Evolutionary conservation across 2,888 invertebrate genomes (phyloP).

Genomic region (Leptarthrus brevirostris): DNA sequence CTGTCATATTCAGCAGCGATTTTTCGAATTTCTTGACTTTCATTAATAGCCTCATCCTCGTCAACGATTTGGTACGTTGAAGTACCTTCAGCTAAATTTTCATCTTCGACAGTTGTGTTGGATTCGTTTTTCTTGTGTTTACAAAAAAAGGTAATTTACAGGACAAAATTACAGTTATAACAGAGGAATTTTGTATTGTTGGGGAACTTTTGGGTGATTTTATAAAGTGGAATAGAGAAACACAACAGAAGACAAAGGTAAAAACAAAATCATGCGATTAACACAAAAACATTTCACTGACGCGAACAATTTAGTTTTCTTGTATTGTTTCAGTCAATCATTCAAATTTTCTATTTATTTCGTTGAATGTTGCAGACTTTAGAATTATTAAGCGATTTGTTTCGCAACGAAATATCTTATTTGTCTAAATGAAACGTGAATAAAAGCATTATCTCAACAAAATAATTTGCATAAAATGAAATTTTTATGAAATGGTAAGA

Average conservation of each 20-base stretch:
- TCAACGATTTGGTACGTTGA: constrained; percentile 63
- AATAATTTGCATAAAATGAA: neutral
- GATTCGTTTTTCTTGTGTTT: constrained; percentile 34
- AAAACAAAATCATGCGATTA: constrained; percentile 62
- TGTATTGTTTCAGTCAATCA: neutral
- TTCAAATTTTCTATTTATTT: constrained; percentile 33
- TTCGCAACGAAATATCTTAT: neutral
- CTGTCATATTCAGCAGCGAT: constrained; percentile 69
- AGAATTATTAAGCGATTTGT: neutral
- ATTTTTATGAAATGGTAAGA: neutral
- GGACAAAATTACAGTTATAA: constrained; percentile 33
- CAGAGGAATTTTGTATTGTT: neutral
- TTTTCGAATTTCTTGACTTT: constrained; percentile 64
- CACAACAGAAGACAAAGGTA: constrained; percentile 55
- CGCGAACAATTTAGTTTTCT: constrained; percentile 23
- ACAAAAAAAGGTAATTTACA: constrained; percentile 35
- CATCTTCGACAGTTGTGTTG: constrained; percentile 26
- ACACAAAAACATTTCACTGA: constrained; percentile 54
- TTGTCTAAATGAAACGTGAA: neutral
- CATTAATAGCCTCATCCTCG: constrained; percentile 64
- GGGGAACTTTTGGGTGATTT: neutral
- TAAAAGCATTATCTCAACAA: neutral
- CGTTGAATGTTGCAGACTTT: constrained; percentile 43
- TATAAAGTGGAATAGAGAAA: constrained; percentile 31
- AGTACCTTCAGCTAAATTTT: constrained; percentile 31